Base-by-base conservation (phyloP, 2,113 vertebrate species). In the Vicugna pacos region DNA sequence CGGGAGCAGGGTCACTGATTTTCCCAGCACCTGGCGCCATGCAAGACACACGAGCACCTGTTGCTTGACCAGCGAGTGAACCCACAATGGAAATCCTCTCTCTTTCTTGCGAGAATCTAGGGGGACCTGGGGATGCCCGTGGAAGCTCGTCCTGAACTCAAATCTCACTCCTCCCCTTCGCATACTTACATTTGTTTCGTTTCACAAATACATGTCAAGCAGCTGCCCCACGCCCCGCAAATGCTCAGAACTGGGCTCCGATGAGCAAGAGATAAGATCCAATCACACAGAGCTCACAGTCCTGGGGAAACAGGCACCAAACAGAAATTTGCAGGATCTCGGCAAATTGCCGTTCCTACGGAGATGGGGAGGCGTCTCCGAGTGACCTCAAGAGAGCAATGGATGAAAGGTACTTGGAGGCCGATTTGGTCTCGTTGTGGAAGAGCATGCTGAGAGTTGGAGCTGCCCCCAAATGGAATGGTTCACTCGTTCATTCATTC, bases 301-400 rank as follows among this genome's bases (percentile, higher is more conserved):
- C 19, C n/a, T 20, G 20, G 9, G 52, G 1, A 28, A 1, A 9
- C 46, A 54, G 62, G 22, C 24, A n/a, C 12, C 2, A 8, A 16
- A 64, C 15, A 10, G 24, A 46, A 48, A n/a, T 24, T 42, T 22
- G 2, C 32, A 2, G 48, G 48, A 10, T 28, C 2, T 1, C 8
- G 56, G 19, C 38, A 16, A 32, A 50, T n/a, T 46, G 62, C 5
- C 24, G 0, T 38, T 12, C 32, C 20, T 26, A 0, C 0, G 46
- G 32, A 22, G 60, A 58, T 65, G 35, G 16, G 48, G 42, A 50
- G 35, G 32, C 8, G 1, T 26, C 50, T 91, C 65, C 38, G 24
- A 69, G 5, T 58, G 38, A 30, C 64, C 77, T 38, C 38, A 42
- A 16, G 8, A 16, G 64, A 38, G 22, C 54, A 11, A 0, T 30